Evolutionary conservation across 2,888 invertebrate genomes (phyloP).

Genomic region (Aporophyla nigra): DNA sequence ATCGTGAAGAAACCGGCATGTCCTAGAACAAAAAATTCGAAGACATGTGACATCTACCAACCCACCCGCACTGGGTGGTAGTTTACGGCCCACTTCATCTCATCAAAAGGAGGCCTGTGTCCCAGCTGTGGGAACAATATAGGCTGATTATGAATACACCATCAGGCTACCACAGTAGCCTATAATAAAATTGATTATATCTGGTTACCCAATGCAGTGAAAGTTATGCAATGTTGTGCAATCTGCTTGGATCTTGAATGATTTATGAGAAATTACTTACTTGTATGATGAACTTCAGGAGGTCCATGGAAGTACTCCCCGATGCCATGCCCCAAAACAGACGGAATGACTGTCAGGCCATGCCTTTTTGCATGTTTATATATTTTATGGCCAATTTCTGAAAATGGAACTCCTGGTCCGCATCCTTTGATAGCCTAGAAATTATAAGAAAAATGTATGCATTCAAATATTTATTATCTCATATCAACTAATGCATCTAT

Average conservation of each 20-base stretch:
- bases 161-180: too few relatives aligned
- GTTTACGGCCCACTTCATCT: too few relatives aligned
- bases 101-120: too few relatives aligned
- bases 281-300: conserved; percentile 96
- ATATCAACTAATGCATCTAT: too few relatives aligned
- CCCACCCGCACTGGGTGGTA: too few relatives aligned
- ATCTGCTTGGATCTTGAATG: not conserved
- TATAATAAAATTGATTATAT: not conserved
- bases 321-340: conserved; percentile 98
- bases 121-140: too few relatives aligned
- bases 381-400: conserved; percentile 92
- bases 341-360: conserved; percentile 93
- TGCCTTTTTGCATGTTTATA: conserved; percentile 92
- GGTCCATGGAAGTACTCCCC: conserved; percentile 98
- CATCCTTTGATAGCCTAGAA: conserved; percentile 91
- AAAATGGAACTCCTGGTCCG: conserved; percentile 91
- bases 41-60: too few relatives aligned
- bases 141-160: too few relatives aligned
- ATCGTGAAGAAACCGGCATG: too few relatives aligned
- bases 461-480: not conserved
- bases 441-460: not conserved
- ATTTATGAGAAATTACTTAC: conserved; percentile 88
- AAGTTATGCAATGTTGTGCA: not conserved
- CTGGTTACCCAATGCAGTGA: not conserved
- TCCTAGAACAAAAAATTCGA: too few relatives aligned